Percentiles rank a stretch among this genome's conserved stretches.
Conservation (phyloP, 1,140 invertebrate genomes). For the Lordiphosa clarofinis region DNA sequence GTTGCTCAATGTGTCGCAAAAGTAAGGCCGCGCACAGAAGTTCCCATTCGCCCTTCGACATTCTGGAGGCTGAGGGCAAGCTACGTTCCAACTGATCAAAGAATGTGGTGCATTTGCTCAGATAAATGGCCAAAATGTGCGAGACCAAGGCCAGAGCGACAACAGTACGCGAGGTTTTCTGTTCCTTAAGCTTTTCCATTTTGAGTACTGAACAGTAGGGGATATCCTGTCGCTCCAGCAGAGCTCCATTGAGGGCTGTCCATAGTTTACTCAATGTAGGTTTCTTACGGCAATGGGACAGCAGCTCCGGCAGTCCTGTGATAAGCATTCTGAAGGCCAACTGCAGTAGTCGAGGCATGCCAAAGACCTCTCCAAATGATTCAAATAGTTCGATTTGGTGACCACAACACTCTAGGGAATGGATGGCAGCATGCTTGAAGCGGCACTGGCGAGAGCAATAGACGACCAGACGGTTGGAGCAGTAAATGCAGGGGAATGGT, state of each 20-base stretch:
- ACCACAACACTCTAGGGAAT: conserved; percentile 54
- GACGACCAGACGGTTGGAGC: conserved; percentile 59
- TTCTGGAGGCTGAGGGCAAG: conserved; percentile 45
- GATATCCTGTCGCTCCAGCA: conserved; percentile 49
- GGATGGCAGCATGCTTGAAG: conserved; percentile 55
- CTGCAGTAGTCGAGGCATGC: conserved; percentile 52
- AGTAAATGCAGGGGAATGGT: conserved; percentile 65
- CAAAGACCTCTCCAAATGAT: conserved; percentile 49
- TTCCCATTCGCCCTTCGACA: conserved; percentile 54
- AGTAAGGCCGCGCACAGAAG: conserved; percentile 48
- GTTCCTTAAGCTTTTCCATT: conserved; percentile 35
- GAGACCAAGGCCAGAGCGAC: conserved; percentile 42
- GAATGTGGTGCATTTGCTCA: conserved; percentile 56
- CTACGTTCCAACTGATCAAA: conserved; percentile 55
- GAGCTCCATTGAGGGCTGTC: conserved; percentile 50
- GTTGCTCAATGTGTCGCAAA: conserved; percentile 50
- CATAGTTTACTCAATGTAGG: conserved; percentile 57
- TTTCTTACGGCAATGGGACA: conserved; percentile 56
- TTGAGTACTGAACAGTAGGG: conserved; percentile 50
- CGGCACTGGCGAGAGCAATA: conserved; percentile 61
- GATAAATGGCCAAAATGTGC: conserved; percentile 54
- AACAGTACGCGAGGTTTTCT: conserved; percentile 34
- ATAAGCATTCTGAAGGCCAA: conserved; percentile 55
- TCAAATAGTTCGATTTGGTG: conserved; percentile 64
- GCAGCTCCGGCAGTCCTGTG: conserved; percentile 50